Conservation (phyloP, 2,113 vertebrate species). For the Suncus etruscus region DNA sequence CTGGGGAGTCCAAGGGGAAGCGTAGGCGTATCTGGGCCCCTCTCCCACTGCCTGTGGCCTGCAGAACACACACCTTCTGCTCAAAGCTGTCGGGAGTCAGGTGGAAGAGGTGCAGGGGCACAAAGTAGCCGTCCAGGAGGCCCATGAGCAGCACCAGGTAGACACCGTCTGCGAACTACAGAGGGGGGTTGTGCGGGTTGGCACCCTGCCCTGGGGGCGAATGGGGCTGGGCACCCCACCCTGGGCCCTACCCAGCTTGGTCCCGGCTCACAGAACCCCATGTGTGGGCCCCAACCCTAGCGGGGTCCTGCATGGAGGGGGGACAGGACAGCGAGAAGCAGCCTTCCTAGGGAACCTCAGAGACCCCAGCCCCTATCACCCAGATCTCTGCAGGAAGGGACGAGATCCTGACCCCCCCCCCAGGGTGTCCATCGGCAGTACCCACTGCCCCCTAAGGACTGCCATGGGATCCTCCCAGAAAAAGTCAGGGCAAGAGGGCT, state of each 20-base stretch:
- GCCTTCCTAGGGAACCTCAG: background rate
- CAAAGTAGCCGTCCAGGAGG: conserved; percentile 96
- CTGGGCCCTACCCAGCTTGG: rapidly evolving
- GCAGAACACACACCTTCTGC: conserved; percentile 91
- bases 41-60: too few relatives aligned
- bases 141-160: conserved; percentile 98
- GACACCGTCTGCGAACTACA: conserved; percentile 98
- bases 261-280: background rate
- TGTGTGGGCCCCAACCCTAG: background rate
- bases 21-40: too few relatives aligned
- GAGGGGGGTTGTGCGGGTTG: background rate
- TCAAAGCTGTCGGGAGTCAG: conserved; percentile 97
- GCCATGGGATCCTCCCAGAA: too few relatives aligned
- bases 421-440: too few relatives aligned
- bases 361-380: background rate
- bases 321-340: too few relatives aligned
- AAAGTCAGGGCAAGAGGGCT: too few relatives aligned
- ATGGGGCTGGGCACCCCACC: too few relatives aligned
- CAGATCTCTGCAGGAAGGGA: too few relatives aligned
- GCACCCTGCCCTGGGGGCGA: too few relatives aligned
- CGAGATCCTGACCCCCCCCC: too few relatives aligned
- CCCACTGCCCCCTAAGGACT: too few relatives aligned
- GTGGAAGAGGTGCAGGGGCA: conserved; percentile 96
- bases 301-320: too few relatives aligned
- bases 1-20: background rate